These are phyloP conservation scores for Daubentonia madagascariensis DNA, from an alignment of 2,113 vertebrate species.

Conservation along the genomic window DNA sequence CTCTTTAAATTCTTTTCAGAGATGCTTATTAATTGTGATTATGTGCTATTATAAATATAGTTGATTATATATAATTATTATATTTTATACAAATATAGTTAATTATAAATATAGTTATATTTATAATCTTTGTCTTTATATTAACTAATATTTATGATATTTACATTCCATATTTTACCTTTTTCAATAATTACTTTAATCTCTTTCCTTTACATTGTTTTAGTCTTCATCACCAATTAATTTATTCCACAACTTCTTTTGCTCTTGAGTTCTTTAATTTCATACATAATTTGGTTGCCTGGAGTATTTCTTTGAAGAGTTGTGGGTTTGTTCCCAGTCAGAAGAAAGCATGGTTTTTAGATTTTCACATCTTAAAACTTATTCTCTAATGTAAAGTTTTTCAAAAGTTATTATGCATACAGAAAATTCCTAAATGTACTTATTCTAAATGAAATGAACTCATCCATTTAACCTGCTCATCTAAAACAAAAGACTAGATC, in stretches of 20 bases:
- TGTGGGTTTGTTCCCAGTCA: neutral
- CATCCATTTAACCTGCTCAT: neutral
- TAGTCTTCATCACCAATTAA: neutral
- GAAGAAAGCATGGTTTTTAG: neutral
- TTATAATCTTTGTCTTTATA: neutral
- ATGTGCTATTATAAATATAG: too few relatives aligned
- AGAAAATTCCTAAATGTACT: neutral
- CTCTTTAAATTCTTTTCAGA: neutral
- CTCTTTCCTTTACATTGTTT: neutral
- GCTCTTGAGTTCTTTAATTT: neutral
- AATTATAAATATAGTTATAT: too few relatives aligned
- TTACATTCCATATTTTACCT: neutral
- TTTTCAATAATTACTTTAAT: neutral
- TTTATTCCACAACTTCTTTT: neutral
- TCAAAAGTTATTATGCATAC: neutral
- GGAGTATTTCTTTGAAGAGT: neutral
- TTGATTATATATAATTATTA: too few relatives aligned
- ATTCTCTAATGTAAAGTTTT: neutral
- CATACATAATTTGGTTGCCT: neutral
- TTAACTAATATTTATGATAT: neutral
- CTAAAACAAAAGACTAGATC: too few relatives aligned
- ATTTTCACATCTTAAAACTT: neutral
- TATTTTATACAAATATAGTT: too few relatives aligned
- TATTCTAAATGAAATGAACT: neutral
- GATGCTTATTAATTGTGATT: neutral